These are phyloP conservation scores for Phortica magna DNA, from an alignment of 2,888 invertebrate species.

Conservation along the genomic window DNA sequence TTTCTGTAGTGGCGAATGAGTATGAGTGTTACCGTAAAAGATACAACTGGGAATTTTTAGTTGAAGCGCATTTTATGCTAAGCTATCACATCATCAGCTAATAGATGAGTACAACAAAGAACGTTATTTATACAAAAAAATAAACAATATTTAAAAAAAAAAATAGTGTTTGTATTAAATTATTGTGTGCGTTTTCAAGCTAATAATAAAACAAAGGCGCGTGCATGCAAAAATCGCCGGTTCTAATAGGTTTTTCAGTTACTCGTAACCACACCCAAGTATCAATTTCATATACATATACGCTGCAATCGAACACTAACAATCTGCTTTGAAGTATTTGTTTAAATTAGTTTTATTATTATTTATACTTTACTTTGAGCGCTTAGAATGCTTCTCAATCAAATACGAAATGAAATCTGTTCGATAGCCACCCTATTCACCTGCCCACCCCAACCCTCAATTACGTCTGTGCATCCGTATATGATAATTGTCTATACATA, in stretches of 20 bases:
- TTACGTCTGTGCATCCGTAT: too few relatives aligned
- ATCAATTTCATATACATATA: not conserved
- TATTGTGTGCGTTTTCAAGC: not conserved
- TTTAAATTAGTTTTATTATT: too few relatives aligned
- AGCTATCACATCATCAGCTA: conserved; percentile 1
- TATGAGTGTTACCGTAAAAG: not conserved
- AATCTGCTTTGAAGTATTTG: too few relatives aligned
- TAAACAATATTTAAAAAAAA: not conserved
- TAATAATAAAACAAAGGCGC: not conserved
- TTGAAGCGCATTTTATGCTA: not conserved
- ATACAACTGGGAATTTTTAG: not conserved
- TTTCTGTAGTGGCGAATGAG: not conserved
- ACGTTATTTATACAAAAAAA: not conserved
- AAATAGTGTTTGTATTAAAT: not conserved
- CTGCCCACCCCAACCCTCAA: too few relatives aligned
- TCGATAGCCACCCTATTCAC: too few relatives aligned
- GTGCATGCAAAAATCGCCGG: not conserved
- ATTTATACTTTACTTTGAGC: too few relatives aligned
- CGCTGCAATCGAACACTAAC: too few relatives aligned
- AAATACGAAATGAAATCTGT: too few relatives aligned
- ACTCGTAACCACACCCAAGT: not conserved
- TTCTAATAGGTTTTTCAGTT: not conserved
- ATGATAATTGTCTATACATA: too few relatives aligned
- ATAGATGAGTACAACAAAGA: not conserved
- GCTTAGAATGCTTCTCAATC: too few relatives aligned